phyloP scores from a whole-genome alignment of 2,888 invertebrate species.

The Amaurobius ferox region DNA sequence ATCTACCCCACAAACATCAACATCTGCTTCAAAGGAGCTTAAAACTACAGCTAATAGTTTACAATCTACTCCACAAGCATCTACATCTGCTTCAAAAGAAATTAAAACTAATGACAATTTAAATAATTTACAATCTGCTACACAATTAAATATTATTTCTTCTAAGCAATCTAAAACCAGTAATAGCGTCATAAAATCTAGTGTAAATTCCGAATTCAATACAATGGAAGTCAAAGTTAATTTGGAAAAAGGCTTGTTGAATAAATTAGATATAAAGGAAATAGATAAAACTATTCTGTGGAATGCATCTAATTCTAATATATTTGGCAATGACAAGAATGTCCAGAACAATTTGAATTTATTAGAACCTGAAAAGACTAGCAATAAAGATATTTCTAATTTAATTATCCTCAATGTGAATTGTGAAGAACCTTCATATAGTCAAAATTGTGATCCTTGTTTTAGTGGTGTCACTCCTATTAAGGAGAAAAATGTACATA shows the following conservation, averaged over 20 bases:
- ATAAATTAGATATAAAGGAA: neutral
- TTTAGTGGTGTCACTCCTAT: constrained; percentile 22
- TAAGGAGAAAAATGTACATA: constrained; percentile 24
- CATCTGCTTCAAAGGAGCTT: no score
- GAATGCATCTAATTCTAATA: neutral
- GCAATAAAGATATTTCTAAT: constrained; percentile 55
- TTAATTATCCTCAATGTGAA: constrained; percentile 54
- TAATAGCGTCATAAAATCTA: no score
- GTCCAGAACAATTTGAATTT: constrained; percentile 64
- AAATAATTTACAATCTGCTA: no score
- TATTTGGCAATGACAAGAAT: constrained; percentile 21
- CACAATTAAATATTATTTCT: no score
- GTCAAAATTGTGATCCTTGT: constrained; percentile 26
- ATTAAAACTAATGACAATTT: no score
- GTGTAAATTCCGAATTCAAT: neutral
- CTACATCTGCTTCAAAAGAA: no score
- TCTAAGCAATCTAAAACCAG: neutral
- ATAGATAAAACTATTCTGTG: neutral
- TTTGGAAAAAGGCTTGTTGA: neutral
- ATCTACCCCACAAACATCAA: no score
- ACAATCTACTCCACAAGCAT: no score
- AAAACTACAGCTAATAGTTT: no score
- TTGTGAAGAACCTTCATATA: constrained; percentile 27
- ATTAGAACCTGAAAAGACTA: constrained; percentile 36
- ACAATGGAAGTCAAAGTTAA: neutral